Evolutionary conservation across 30 jellyfish, hydroid and myxozoan genomes (phyloP), one percentile per base, ranked within the genome.

Genomic region (Pseudorhiza aurosa): DNA sequence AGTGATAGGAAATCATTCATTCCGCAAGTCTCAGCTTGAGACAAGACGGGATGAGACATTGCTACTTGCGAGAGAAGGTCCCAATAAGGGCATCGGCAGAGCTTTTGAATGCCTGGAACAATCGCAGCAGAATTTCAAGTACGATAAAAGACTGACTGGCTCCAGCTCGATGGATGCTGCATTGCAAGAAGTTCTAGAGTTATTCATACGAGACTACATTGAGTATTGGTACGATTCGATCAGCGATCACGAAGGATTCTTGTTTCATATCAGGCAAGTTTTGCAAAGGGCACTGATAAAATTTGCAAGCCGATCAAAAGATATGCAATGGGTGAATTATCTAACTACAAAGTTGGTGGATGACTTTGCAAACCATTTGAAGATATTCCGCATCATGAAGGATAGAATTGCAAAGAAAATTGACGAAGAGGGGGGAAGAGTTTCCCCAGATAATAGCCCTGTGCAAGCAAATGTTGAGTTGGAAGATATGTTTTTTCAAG

Each of bases 261-360:
- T 59, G 28, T 93, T 87, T 56, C 96, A 93, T 28, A 53, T 87
- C 37, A 88, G 99, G 12, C 96, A 58, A 46, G 85, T 77, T 45
- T 64, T 93, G 33, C 99, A 93, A 55, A 87, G 89, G 33, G 84
- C 85, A 10, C 77, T 93, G 58, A 87, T 93, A 29, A 40, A 80
- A 31, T 93, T 93, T 70, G 96, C 99, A 24, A 85, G 88, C 75
- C 81, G 99, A 33, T 46, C 95, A 43, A 93, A 93, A 69, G 99
- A 93, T 24, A 96, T 93, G 40, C 91, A 93, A 44, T 93, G 99
- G 99, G 99, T 86, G 11, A 90, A 97, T 22, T 93, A 78, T 60
- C 59, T 93, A 58, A 93, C 99, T 3, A 93, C 96, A 19, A 73
- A 95, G 30, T 49, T 93, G 36, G 99, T 93, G 1, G 99, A 93